phyloP scores from a whole-genome alignment of 2,797 vertebrate genomes.

The Anas capensis region DNA sequence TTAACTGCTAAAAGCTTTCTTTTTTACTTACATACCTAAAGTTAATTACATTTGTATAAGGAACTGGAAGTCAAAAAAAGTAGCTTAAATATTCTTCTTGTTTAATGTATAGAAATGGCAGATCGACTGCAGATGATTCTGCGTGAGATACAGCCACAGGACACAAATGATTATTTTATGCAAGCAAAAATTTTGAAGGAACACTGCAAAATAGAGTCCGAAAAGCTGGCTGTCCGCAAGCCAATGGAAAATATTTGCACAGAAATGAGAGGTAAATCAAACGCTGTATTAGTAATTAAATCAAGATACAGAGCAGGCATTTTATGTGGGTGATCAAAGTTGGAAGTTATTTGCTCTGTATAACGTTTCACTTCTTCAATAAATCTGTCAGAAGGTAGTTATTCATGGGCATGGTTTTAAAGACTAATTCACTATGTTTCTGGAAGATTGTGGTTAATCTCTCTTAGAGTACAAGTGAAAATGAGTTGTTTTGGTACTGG shows the following conservation, averaged over 20 bases:
- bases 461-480: neutral
- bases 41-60: neutral
- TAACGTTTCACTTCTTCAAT: neutral
- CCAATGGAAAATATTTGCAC: constrained; percentile 12
- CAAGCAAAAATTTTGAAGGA: constrained; percentile 86
- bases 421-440: neutral
- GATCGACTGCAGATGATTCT: constrained; percentile 89
- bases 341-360: neutral
- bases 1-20: neutral
- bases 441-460: neutral
- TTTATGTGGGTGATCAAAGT: constrained; percentile 10
- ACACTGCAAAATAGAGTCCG: constrained; percentile 50
- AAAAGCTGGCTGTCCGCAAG: constrained; percentile 48
- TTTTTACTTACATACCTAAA: neutral
- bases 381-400: neutral
- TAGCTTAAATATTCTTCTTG: neutral
- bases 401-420: neutral
- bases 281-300: constrained; percentile 31
- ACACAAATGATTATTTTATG: constrained; percentile 94
- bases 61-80: neutral
- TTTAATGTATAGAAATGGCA: constrained; percentile 82
- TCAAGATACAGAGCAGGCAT: neutral
- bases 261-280: constrained; percentile 76
- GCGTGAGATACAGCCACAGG: constrained; percentile 92
- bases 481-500: neutral